A percentile compares a stretch with the other conserved stretches of the same genome.
Conservation (phyloP, 1,140 invertebrate species). For the Brachionus plicatilis region DNA sequence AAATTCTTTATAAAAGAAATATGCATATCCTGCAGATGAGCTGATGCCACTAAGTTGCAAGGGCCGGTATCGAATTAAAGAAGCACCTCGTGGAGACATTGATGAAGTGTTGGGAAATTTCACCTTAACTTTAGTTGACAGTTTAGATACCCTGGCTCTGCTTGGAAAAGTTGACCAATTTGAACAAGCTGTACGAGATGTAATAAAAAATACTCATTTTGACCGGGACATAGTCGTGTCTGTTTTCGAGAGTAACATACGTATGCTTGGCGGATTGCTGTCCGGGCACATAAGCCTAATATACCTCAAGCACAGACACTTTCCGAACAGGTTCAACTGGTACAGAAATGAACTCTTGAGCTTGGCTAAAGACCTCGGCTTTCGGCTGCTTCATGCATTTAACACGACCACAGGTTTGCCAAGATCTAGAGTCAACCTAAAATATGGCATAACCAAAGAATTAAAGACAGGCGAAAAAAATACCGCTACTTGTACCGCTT, state of each 20-base stretch:
- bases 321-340: constrained; percentile 71
- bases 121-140: constrained; percentile 88
- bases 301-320: constrained; percentile 68
- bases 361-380: constrained; percentile 85
- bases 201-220: constrained; percentile 72
- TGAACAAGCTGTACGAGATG: constrained; percentile 77
- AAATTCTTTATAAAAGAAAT: constrained; percentile 46
- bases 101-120: constrained; percentile 94
- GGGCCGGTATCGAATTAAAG: constrained; percentile 71
- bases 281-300: constrained; percentile 85
- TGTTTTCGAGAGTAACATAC: constrained; percentile 96
- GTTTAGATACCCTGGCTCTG: constrained; percentile 84
- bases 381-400: constrained; percentile 85
- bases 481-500: constrained; percentile 78
- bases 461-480: constrained; percentile 57
- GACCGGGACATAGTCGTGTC: constrained; percentile 91
- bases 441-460: constrained; percentile 27
- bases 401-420: constrained; percentile 96
- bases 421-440: constrained; percentile 70
- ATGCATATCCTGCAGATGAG: constrained; percentile 96
- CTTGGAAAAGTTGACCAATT: constrained; percentile 88
- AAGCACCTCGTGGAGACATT: constrained; percentile 83
- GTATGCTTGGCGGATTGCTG: constrained; percentile 82
- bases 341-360: constrained; percentile 81
- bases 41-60: constrained; percentile 92